These are phyloP conservation scores for Thymelicus lineola DNA, from an alignment of 2,888 invertebrate species.

Conservation along the genomic window DNA sequence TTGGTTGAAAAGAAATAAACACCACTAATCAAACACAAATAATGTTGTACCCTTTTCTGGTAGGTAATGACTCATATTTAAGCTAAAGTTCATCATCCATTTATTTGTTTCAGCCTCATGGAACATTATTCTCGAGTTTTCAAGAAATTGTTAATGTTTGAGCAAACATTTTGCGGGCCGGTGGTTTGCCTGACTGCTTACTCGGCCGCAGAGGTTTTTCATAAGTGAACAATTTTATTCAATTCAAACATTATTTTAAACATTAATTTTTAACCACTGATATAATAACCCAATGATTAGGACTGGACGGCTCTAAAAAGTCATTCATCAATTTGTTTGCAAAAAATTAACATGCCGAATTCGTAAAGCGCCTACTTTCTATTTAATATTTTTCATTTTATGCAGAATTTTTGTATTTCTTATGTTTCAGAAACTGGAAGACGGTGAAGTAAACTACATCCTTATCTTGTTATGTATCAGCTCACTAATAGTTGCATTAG, in stretches of 20 bases:
- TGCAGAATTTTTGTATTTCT: background rate
- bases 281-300: too few species aligned
- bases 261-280: too few species aligned
- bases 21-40: too few species aligned
- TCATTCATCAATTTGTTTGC: too few species aligned
- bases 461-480: conserved; percentile 50
- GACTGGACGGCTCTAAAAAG: too few species aligned
- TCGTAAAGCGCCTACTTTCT: too few species aligned
- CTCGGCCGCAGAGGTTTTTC: conserved; percentile 56
- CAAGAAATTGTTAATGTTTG: conserved; percentile 64
- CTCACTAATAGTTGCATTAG: conserved; percentile 48
- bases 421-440: conserved; percentile 52
- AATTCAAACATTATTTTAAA: conserved; percentile 27
- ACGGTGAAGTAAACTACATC: conserved; percentile 53
- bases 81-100: conserved; percentile 12
- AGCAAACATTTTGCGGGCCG: conserved; percentile 57
- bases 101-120: conserved; percentile 54
- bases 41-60: too few species aligned
- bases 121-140: conserved; percentile 58
- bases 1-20: too few species aligned
- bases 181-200: conserved; percentile 63
- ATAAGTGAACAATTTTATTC: conserved; percentile 35
- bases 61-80: too few species aligned
- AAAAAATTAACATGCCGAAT: too few species aligned
- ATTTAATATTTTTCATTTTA: too few species aligned